Evolutionary conservation across 2,888 invertebrate genomes (phyloP).

Genomic region (Disparrhopalites patrizii): DNA sequence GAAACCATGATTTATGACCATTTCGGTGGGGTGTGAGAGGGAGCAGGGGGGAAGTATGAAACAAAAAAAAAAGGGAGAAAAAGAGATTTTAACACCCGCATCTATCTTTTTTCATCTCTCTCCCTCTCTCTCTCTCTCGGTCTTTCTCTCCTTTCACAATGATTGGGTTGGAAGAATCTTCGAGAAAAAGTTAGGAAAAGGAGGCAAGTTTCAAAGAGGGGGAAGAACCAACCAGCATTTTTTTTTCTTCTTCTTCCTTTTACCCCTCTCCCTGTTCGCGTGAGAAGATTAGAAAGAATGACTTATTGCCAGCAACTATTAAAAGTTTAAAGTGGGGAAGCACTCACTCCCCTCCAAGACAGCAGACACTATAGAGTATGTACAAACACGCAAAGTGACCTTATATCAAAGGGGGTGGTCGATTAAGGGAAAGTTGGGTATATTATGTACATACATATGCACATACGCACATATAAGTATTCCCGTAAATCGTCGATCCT

Average conservation of each 20-base stretch:
- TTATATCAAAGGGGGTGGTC: background rate
- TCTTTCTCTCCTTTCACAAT: too few relatives aligned
- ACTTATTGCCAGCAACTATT: conserved; percentile 29
- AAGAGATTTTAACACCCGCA: too few relatives aligned
- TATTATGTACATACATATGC: too few relatives aligned
- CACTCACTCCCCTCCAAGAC: conserved; percentile 1
- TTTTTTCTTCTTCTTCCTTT: conserved; percentile 17
- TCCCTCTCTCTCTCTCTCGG: too few relatives aligned
- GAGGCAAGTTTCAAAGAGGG: background rate
- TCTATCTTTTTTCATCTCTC: too few relatives aligned
- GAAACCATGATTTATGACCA: background rate
- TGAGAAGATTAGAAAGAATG: conserved; percentile 14
- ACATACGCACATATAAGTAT: too few relatives aligned
- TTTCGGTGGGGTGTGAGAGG: too few relatives aligned
- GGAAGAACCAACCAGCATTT: background rate
- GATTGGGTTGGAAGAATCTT: too few relatives aligned
- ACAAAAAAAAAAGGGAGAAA: background rate
- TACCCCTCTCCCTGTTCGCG: too few relatives aligned
- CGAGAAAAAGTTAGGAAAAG: too few relatives aligned
- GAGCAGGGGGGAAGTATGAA: background rate
- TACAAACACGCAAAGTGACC: background rate
- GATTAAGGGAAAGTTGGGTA: conserved; percentile 1
- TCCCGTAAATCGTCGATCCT: too few relatives aligned
- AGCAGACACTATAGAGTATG: too few relatives aligned
- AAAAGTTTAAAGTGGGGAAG: conserved; percentile 20